These are phyloP conservation scores for Tautogolabrus adspersus DNA, from an alignment of 2,113 vertebrate genomes.

Conservation along the genomic window DNA sequence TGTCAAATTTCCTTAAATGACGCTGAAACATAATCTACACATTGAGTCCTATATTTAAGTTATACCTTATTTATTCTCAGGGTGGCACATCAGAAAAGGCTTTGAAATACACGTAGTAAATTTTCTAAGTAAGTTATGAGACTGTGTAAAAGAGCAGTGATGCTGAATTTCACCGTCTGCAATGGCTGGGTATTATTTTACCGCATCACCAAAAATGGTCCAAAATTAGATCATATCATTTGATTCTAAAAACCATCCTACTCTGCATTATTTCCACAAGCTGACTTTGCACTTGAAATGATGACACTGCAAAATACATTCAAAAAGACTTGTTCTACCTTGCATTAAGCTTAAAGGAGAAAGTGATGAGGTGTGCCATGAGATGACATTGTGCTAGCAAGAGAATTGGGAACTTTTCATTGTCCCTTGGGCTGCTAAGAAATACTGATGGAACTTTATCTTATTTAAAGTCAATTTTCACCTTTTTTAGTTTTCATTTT, in stretches of 20 bases:
- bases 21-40: background rate
- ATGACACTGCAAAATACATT: conserved; percentile 42
- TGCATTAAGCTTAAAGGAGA: conserved; percentile 17
- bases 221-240: conserved; percentile 27
- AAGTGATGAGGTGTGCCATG: conserved; percentile 34
- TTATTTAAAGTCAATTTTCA: background rate
- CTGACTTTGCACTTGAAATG: conserved; percentile 49
- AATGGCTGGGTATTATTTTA: background rate
- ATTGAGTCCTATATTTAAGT: background rate
- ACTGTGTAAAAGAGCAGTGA: too few relatives aligned
- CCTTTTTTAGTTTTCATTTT: background rate
- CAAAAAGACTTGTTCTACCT: conserved; percentile 11
- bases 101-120: background rate
- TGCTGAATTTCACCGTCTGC: conserved; percentile 2
- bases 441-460: background rate
- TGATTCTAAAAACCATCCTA: conserved; percentile 12
- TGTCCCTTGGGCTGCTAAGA: background rate
- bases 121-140: background rate
- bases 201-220: background rate
- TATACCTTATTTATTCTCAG: background rate
- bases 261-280: conserved; percentile 26
- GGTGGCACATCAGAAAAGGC: background rate
- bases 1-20: background rate
- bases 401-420: conserved; percentile 1
- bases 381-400: conserved; percentile 8